Base-by-base conservation (phyloP, 2,888 invertebrate species). In the Eudasyphora cyanicolor region DNA sequence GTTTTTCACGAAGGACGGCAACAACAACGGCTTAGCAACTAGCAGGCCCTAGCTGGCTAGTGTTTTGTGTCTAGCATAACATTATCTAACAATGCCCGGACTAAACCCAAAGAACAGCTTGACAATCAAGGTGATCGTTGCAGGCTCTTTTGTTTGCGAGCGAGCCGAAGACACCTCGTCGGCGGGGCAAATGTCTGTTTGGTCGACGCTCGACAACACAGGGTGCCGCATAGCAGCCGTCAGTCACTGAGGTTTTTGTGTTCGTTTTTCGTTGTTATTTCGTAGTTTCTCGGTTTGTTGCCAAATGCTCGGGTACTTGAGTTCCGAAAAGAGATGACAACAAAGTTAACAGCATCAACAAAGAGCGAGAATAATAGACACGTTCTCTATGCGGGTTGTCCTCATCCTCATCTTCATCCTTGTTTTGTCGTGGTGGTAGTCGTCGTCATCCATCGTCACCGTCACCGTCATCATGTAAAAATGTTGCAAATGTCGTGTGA, bases 401-500 rank as follows among this genome's bases (percentile, higher is more conserved):
- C 10, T 24, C 17, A 67, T 42, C 19, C 21, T 6, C 24, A 1
- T 14, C 21, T 21, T 32, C 35, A 7, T 14, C 5, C 19, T 21
- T 10, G 27, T 21, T 17, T 29, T n/a, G n/a, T n/a, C n/a, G n/a
- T n/a, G n/a, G n/a, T n/a, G n/a, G n/a, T n/a, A n/a, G n/a, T n/a
- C n/a, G n/a, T n/a, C n/a, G n/a, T n/a, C n/a, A n/a, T n/a, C n/a
- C n/a, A n/a, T 2, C 35, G 62, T 21, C 64, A 14, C 27, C 14
- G 57, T 24, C 17, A 7, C 6, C 64, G 42, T n/a, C 21, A 67
- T 38, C 67, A 42, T 69, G 42, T 69, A 76, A 80, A 83, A 70
- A 83, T 76, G 81, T 42, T 79, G 78, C 78, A 84, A 84, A 81
- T 76, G 76, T 76, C 81, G 78, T 84, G 81, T 76, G 84, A 84